Conservation (phyloP, 1,140 invertebrate species). For the Lordiphosa mommai region DNA sequence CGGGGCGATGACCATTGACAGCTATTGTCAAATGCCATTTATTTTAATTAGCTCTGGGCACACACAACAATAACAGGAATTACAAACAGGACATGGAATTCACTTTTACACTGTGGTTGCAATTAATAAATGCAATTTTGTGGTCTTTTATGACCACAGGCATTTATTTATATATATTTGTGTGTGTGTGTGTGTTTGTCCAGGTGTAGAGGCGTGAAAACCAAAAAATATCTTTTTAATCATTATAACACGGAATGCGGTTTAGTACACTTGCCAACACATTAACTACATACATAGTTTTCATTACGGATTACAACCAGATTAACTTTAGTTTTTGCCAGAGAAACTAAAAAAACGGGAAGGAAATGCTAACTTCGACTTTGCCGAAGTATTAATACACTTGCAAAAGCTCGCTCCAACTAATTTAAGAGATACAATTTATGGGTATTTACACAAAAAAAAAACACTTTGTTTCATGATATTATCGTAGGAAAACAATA, state of each 20-base stretch:
- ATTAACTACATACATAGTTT: no score
- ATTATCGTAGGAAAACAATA: no score
- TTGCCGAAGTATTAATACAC: no score
- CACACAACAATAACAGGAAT: constrained; percentile 10
- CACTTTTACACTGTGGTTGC: constrained; percentile 21
- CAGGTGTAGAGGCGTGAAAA: constrained; percentile 39
- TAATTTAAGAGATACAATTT: no score
- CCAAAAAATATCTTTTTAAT: constrained; percentile 55
- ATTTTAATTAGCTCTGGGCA: constrained; percentile 65
- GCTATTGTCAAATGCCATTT: constrained; percentile 55
- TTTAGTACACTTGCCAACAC: constrained; percentile 40
- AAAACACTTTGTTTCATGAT: no score
- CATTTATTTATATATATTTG: background rate
- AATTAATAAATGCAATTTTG: constrained; percentile 69
- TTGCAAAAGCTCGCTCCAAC: no score
- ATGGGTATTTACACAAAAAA: no score
- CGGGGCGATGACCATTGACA: constrained; percentile 45
- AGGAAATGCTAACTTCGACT: no score
- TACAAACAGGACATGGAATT: constrained; percentile 20
- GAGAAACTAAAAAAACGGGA: no score
- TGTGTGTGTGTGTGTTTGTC: background rate
- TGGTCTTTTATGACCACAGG: constrained; percentile 23
- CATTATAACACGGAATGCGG: constrained; percentile 39
- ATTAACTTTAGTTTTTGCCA: no score
- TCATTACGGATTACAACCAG: no score